Conservation (phyloP, 2,888 invertebrate species). For the Isotomurus palustris region DNA sequence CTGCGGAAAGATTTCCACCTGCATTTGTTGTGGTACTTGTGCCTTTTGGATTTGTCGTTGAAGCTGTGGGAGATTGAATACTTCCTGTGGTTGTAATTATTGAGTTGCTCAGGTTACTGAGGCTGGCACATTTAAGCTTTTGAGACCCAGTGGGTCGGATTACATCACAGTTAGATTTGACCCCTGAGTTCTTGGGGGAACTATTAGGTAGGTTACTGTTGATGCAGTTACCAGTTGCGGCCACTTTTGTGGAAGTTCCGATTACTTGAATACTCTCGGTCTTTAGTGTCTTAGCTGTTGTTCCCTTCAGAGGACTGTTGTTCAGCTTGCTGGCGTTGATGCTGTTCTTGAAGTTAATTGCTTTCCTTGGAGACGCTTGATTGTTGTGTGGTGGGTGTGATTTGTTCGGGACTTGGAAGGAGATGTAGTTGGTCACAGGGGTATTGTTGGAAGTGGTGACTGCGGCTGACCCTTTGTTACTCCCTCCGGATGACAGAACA, state of each 20-base stretch:
- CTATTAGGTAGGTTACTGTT: neutral
- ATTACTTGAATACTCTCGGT: too few relatives aligned
- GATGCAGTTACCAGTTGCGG: neutral
- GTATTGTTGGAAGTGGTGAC: neutral
- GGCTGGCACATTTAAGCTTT: too few relatives aligned
- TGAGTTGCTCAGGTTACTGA: too few relatives aligned
- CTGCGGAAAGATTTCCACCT: neutral
- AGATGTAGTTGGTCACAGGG: neutral
- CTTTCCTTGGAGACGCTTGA: conserved; percentile 8
- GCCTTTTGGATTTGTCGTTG: neutral
- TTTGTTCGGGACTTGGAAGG: conserved; percentile 1
- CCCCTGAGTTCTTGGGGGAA: neutral
- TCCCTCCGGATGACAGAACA: neutral
- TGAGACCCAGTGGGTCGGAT: neutral
- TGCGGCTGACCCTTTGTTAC: neutral
- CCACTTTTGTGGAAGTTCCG: neutral
- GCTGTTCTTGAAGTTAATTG: neutral
- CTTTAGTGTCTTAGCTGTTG: too few relatives aligned
- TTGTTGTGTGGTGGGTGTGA: too few relatives aligned
- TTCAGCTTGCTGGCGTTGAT: neutral
- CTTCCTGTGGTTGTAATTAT: too few relatives aligned
- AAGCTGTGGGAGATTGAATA: neutral
- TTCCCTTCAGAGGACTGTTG: too few relatives aligned
- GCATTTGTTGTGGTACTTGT: too few relatives aligned
- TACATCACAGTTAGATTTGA: neutral